Evolutionary conservation across 1,140 invertebrate genomes (phyloP), one percentile per base, ranked within the genome.

Genomic region (Muscidifurax raptorellus): DNA sequence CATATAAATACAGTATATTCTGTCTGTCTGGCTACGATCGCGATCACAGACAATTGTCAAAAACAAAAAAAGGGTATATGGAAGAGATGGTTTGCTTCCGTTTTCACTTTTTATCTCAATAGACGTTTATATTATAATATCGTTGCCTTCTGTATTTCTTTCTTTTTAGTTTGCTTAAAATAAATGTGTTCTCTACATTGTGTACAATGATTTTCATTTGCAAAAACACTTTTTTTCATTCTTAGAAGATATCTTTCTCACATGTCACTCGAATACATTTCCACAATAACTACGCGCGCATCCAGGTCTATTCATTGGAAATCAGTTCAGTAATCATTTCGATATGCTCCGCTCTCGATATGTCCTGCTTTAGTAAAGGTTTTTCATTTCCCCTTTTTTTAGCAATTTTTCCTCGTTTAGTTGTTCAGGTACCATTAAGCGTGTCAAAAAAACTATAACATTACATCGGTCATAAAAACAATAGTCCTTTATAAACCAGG

Each of bases 321-420:
- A 77, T 86, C 69, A 82, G 40, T 36, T 86, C 74, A 84, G 86
- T 86, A 66, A 67, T 83, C 85, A 52, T 77, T 72, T 80, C 85
- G 90, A 91, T 91, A 91, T 91, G 90, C 90, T 84, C 85, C 87
- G 86, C 84, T 90, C 88, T 88, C 89, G 91, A 92, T 92, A 92
- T 91, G 91, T 91, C 86, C 88, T 81, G 32, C 83, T 85, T 84
- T 82, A 72, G 18, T 83, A 64, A 78, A 66, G 27, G 32, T 85
- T 84, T 36, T 88, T 88, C 85, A 86, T 87, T 87, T 86, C 83
- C 86, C 76, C 44, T 22, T 71, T 81, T 36, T 87, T 89, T 90
- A 89, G 87, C 89, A 90, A 89, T 89, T 88, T 87, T 90, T 76
- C 59, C 85, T 84, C 83, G 84, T 85, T 88, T 72, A 85, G 85